phyloP scores from a whole-genome alignment of 2,888 invertebrate genomes.

The Pristionchus exspectatus region DNA sequence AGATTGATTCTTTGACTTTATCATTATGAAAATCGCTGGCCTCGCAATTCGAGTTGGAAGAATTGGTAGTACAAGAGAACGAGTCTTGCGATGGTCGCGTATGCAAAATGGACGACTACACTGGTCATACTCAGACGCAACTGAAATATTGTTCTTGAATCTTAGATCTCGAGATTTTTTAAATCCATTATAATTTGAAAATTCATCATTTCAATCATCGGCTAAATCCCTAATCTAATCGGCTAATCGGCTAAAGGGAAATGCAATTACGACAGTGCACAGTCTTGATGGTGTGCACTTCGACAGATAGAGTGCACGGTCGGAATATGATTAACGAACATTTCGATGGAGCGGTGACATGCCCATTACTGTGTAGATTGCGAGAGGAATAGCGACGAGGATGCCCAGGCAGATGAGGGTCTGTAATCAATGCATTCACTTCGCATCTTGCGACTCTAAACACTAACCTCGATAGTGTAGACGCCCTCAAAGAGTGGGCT shows the following conservation, averaged over 20 bases:
- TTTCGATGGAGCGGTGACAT: not conserved
- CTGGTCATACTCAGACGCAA: not conserved
- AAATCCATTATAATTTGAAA: too few relatives aligned
- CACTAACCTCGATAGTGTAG: not conserved
- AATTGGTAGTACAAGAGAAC: not conserved
- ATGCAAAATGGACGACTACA: not conserved
- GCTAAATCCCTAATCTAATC: too few relatives aligned
- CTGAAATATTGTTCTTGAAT: not conserved
- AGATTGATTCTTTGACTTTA: too few relatives aligned
- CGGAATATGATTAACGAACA: not conserved
- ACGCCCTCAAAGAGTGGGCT: not conserved
- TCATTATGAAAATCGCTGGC: not conserved
- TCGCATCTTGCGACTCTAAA: too few relatives aligned
- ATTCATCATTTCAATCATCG: too few relatives aligned
- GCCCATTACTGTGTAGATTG: constrained; percentile 6
- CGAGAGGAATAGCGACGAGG: not conserved
- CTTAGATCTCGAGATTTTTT: too few relatives aligned
- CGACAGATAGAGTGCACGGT: too few relatives aligned
- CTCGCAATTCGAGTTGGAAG: not conserved
- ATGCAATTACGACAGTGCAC: too few relatives aligned
- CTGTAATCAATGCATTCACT: not conserved
- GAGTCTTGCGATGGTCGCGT: not conserved
- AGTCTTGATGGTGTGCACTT: too few relatives aligned
- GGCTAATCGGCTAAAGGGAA: too few relatives aligned
- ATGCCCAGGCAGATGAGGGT: not conserved